Evolutionary conservation across 2,797 vertebrate genomes (phyloP).

Genomic region (Premnoplex brunnescens): DNA sequence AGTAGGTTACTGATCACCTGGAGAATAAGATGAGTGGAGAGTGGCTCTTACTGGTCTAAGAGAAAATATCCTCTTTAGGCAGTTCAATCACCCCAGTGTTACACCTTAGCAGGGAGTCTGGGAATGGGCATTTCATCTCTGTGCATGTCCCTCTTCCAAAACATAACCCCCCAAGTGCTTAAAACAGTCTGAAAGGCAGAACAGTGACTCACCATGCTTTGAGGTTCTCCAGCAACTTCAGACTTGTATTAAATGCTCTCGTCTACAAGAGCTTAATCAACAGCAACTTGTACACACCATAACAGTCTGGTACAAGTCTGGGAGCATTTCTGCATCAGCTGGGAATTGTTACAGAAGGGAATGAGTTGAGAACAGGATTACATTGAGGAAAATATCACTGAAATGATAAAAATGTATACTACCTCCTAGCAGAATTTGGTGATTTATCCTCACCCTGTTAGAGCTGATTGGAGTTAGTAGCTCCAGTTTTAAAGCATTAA

Average conservation of each 20-base stretch:
- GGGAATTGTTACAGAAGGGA: background rate
- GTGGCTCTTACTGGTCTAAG: background rate
- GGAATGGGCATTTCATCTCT: background rate
- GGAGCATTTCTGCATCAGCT: background rate
- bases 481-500: background rate
- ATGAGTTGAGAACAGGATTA: background rate
- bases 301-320: background rate
- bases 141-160: background rate
- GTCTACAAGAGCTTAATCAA: background rate
- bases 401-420: background rate
- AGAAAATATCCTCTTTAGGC: background rate
- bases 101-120: background rate
- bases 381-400: background rate
- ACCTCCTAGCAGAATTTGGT: background rate
- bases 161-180: background rate
- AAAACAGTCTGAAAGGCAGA: background rate
- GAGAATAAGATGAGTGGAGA: background rate
- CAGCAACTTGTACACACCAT: background rate
- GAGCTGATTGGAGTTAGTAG: background rate
- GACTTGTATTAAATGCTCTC: slow-evolving; percentile 4
- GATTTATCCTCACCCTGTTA: background rate
- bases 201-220: background rate
- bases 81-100: background rate
- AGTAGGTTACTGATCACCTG: background rate
- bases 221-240: background rate